Evolutionary conservation across 2,113 vertebrate species (phyloP), one percentile per base, ranked within the genome.

Genomic region (Heterotis niloticus): DNA sequence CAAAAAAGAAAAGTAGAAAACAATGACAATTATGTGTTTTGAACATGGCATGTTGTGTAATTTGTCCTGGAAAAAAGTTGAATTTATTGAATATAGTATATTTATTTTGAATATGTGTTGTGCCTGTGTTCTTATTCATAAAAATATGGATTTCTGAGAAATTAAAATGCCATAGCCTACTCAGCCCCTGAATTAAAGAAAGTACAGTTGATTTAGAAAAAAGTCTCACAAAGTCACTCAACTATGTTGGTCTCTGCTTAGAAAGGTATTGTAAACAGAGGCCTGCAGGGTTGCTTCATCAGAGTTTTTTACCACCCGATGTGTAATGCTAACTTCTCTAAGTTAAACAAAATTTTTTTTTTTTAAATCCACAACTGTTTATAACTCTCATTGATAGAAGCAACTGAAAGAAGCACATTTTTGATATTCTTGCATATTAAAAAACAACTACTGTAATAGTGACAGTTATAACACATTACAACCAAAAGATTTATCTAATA

Each of bases 41-140:
- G 83, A 89, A 88, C 77, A 85, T 88, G 88, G 90, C 91, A 91
- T 91, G 91, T 90, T 80, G 81, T 91, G 85, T 89, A 91, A 85
- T 81, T 87, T 91, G 88, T 90, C 83, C 82, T 62, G 80, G 74
- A 84, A 85, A 87, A 84, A 87, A 88, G 81, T 82, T 85, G 84
- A 92, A 79, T 85, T 88, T 88, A 88, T 87, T 88, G 82, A 93
- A 93, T 92, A 93, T 88, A 92, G 86, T 91, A 91, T 84, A 89
- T 91, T 91, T 91, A 91, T 91, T 93, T 93, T 92, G 82, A 91
- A 90, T 67, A 80, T 74, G 17, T 76, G 14, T 90, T 80, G 86
- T 87, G 87, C 90, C 82, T 18, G 86, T 82, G 85, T 90, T 72
- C 0, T 91, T 82, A 84, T 85, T 89, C 78, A 14, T 77, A 23